These are phyloP conservation scores for Microplitis deprimator DNA, from an alignment of 2,888 invertebrate species.

Conservation along the genomic window DNA sequence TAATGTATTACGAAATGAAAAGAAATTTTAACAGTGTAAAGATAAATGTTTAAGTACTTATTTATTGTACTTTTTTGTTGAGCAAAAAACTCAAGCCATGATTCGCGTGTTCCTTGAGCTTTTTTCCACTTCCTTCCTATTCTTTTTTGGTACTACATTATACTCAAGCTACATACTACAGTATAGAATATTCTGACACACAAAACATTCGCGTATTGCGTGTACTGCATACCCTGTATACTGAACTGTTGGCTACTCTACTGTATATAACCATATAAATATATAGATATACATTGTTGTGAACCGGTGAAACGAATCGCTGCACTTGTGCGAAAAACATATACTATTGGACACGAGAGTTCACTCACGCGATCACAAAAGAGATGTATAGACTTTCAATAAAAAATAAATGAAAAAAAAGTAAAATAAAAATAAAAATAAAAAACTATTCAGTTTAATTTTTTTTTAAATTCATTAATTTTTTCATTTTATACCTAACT, in stretches of 20 bases:
- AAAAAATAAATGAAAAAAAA: constrained; percentile 5
- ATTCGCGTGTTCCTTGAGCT: constrained; percentile 20
- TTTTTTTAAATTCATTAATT: background rate
- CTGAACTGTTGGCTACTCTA: constrained; percentile 11
- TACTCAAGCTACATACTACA: background rate
- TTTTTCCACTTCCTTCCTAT: constrained; percentile 23
- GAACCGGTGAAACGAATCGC: constrained; percentile 40
- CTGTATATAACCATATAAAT: background rate
- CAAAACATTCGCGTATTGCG: constrained; percentile 10
- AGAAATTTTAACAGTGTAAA: too few relatives aligned
- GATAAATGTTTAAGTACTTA: too few relatives aligned
- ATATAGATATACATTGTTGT: background rate
- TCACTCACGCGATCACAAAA: constrained; percentile 45
- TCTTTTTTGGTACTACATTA: constrained; percentile 7
- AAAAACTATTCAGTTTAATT: too few relatives aligned
- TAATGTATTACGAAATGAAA: too few relatives aligned
- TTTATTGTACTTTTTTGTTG: too few relatives aligned
- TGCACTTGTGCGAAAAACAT: constrained; percentile 45
- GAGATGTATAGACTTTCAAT: constrained; percentile 7
- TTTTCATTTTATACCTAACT: too few relatives aligned
- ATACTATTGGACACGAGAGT: constrained; percentile 36
- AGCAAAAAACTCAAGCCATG: background rate
- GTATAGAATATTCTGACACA: background rate
- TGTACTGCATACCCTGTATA: constrained; percentile 5
- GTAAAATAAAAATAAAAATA: background rate